Conservation (phyloP, 2,888 invertebrate species). For the Agrochola macilenta region DNA sequence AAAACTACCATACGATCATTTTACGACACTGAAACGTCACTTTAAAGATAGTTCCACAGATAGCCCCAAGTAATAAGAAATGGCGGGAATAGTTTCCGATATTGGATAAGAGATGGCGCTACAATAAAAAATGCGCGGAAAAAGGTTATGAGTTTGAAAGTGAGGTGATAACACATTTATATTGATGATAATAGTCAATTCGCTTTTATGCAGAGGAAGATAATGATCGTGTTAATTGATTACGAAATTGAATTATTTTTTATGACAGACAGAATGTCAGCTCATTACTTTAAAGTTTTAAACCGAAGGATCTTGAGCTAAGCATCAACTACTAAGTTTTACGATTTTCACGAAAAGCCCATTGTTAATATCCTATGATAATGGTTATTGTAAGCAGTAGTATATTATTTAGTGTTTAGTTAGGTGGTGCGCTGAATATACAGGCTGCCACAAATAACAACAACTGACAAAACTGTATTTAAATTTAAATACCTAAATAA, state of each 20-base stretch:
- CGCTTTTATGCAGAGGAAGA: background rate
- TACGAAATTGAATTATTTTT: background rate
- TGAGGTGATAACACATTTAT: background rate
- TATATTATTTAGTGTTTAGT: background rate
- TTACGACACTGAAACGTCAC: conserved; percentile 56
- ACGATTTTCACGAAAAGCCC: background rate
- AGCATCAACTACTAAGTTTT: no score
- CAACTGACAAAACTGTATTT: no score
- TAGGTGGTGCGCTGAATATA: background rate
- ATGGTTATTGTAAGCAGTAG: background rate
- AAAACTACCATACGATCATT: conserved; percentile 63
- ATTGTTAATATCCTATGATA: background rate
- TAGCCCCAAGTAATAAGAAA: conserved; percentile 45
- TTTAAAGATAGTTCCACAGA: conserved; percentile 37
- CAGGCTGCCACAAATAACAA: background rate
- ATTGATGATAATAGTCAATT: background rate
- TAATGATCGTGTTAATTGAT: background rate
- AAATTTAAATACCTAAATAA: no score
- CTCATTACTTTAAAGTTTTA: background rate
- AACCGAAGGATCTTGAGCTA: background rate
- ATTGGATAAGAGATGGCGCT: conserved; percentile 57
- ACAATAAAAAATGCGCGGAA: conserved; percentile 29
- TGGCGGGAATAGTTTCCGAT: conserved; percentile 41
- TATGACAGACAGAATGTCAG: background rate
- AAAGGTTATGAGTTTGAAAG: background rate